phyloP scores from a whole-genome alignment of 2,888 invertebrate species.

The Octodonta nipae region DNA sequence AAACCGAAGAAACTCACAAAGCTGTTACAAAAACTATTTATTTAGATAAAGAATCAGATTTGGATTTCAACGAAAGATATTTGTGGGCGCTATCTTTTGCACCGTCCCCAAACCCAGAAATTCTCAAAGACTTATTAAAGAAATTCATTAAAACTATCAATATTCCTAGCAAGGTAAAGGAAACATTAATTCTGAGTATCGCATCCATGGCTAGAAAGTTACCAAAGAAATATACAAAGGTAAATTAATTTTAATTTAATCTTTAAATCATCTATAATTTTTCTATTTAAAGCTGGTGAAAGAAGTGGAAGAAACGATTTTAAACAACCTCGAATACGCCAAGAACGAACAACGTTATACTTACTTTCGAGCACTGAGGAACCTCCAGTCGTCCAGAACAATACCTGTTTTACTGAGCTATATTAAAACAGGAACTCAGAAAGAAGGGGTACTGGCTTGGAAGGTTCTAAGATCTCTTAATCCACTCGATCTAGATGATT shows the following conservation, averaged over 20 bases:
- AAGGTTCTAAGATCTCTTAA: constrained; percentile 49
- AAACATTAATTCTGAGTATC: constrained; percentile 53
- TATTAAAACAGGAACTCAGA: constrained; percentile 39
- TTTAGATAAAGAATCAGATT: constrained; percentile 38
- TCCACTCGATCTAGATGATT: constrained; percentile 26
- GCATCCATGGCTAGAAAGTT: constrained; percentile 42
- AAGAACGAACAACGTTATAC: constrained; percentile 43
- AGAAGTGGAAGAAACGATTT: constrained; percentile 31
- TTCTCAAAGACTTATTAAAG: constrained; percentile 39
- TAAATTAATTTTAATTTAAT: neutral
- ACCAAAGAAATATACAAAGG: neutral
- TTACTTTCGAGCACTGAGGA: constrained; percentile 55
- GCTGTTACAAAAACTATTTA: constrained; percentile 53
- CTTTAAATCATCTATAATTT: neutral
- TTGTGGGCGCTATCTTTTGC: constrained; percentile 59
- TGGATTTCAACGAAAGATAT: constrained; percentile 51
- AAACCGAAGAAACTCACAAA: constrained; percentile 52
- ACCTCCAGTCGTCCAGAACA: constrained; percentile 48
- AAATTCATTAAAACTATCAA: constrained; percentile 37
- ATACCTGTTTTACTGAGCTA: constrained; percentile 46
- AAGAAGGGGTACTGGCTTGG: constrained; percentile 51
- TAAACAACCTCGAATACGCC: constrained; percentile 28
- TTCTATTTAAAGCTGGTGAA: constrained; percentile 26
- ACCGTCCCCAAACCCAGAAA: constrained; percentile 47
- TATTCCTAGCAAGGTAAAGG: constrained; percentile 46